phyloP scores from a whole-genome alignment of 2,797 vertebrate species.

The Gallinago solitaria region DNA sequence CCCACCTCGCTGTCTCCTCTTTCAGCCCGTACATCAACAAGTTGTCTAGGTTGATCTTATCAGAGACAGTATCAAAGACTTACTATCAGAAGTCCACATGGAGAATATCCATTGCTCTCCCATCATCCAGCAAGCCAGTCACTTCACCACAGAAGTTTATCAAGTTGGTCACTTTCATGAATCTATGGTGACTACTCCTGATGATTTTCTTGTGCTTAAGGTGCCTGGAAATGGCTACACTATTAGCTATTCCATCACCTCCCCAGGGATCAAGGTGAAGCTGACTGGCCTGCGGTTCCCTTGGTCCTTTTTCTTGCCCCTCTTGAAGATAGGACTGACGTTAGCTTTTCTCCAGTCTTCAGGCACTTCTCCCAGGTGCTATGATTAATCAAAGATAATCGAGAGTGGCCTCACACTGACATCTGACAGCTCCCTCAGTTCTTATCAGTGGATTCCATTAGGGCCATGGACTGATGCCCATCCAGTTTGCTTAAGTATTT shows the following conservation, averaged over 20 bases:
- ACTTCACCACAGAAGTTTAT: no score
- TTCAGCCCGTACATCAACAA: not conserved
- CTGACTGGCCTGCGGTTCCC: not conserved
- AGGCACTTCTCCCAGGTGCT: not conserved
- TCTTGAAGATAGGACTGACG: not conserved
- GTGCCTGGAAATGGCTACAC: not conserved
- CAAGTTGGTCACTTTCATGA: not conserved
- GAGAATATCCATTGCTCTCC: not conserved
- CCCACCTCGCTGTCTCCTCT: not conserved
- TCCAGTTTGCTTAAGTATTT: not conserved
- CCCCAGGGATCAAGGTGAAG: not conserved
- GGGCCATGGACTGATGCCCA: not conserved
- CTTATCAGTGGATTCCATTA: not conserved
- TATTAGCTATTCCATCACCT: not conserved
- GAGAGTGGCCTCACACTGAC: not conserved
- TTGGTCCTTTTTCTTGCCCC: not conserved
- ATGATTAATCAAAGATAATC: no score
- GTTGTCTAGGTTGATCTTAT: not conserved
- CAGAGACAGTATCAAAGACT: not conserved
- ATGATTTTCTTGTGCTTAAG: not conserved
- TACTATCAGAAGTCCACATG: not conserved
- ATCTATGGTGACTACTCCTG: not conserved
- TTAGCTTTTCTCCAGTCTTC: not conserved
- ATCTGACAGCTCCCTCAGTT: not conserved
- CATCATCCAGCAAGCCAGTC: not conserved